Evolutionary conservation across 35 echinoderm and acorn worm genomes (phyloP).

Genomic region (Ptychodera flava): DNA sequence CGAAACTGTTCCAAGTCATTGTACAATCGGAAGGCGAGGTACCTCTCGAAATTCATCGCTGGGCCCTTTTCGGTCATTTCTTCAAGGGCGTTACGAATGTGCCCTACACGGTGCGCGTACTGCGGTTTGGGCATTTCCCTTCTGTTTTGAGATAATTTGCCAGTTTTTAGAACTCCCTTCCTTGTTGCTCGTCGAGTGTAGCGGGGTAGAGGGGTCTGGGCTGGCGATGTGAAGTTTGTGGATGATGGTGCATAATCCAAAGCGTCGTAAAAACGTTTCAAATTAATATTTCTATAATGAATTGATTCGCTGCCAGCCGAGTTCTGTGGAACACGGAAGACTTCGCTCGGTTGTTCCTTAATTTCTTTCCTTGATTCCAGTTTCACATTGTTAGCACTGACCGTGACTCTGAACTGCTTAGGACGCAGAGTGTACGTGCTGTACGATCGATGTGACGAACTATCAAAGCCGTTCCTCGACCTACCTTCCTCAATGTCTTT

Average conservation of each 20-base stretch:
- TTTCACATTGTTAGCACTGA: neutral
- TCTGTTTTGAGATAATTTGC: neutral
- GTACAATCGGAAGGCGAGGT: neutral
- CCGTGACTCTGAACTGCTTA: neutral
- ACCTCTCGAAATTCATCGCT: neutral
- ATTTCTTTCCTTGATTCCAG: neutral
- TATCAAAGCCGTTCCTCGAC: neutral
- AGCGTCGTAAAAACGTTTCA: neutral
- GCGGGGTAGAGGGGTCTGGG: neutral
- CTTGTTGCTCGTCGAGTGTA: neutral
- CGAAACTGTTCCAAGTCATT: neutral
- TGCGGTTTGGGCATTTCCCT: neutral
- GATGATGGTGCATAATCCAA: neutral
- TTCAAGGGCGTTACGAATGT: neutral
- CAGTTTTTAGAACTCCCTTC: neutral
- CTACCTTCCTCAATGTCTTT: neutral
- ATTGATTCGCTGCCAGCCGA: neutral
- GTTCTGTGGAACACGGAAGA: neutral
- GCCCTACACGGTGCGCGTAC: neutral
- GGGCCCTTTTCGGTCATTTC: neutral
- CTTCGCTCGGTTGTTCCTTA: neutral
- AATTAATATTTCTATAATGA: neutral
- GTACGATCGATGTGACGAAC: neutral
- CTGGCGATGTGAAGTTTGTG: neutral
- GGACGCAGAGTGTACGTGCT: neutral